These are phyloP conservation scores for Leptinotarsa rubiginosa DNA, from an alignment of 2,888 invertebrate genomes.

Conservation along the genomic window DNA sequence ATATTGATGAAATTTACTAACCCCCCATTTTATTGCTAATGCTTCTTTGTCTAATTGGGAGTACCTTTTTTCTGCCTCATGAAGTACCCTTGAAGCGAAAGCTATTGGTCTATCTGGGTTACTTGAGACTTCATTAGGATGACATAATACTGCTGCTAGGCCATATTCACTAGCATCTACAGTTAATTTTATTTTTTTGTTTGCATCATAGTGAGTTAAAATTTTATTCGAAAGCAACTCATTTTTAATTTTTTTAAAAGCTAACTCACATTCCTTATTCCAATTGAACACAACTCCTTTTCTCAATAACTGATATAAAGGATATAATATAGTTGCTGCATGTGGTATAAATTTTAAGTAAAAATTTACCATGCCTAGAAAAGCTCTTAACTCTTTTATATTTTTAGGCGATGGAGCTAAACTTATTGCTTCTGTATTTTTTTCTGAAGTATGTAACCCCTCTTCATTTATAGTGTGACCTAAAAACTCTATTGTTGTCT, in stretches of 20 bases:
- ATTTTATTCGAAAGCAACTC: conserved; percentile 13
- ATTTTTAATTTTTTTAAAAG: conserved; percentile 8
- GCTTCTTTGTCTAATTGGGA: conserved; percentile 18
- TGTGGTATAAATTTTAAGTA: conserved; percentile 16
- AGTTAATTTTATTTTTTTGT: conserved; percentile 8
- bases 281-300: not conserved
- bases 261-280: conserved; percentile 2
- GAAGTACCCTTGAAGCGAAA: conserved; percentile 17
- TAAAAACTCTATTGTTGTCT: not conserved
- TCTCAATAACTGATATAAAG: conserved; percentile 14
- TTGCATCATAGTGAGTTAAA: conserved; percentile 2
- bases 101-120: conserved; percentile 5
- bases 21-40: conserved; percentile 5
- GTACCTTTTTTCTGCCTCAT: not conserved
- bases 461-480: not conserved
- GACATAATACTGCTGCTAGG: conserved; percentile 13
- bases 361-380: conserved; percentile 15
- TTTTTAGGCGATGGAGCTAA: conserved; percentile 13
- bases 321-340: conserved; percentile 16
- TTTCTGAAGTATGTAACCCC: conserved; percentile 7
- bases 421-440: conserved; percentile 1
- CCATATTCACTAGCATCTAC: conserved; percentile 16
- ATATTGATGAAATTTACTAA: not conserved
- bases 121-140: not conserved
- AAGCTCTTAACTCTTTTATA: conserved; percentile 11